phyloP scores from a whole-genome alignment of 53 echinoderm and acorn worm genomes.

The Holothuria leucospilota region DNA sequence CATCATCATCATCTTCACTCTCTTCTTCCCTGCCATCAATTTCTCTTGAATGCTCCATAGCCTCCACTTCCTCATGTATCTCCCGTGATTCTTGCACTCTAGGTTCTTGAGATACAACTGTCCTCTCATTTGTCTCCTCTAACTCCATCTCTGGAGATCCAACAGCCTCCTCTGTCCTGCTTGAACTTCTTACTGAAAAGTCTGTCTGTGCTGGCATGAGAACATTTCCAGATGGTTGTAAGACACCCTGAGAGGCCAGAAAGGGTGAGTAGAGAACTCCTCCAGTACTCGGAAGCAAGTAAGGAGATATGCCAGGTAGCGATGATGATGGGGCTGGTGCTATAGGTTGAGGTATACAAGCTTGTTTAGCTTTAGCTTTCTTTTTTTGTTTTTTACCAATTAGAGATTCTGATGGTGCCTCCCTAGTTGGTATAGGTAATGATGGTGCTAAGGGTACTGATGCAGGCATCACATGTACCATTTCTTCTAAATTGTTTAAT shows the following conservation, averaged over 20 bases:
- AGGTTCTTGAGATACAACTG: neutral
- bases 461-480: constrained; percentile 33
- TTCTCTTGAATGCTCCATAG: neutral
- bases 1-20: neutral
- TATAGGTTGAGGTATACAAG: constrained; percentile 14
- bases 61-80: constrained; percentile 2
- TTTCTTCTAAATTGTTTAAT: constrained; percentile 22
- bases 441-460: constrained; percentile 22
- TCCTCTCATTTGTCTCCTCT: neutral
- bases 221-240: constrained; percentile 38
- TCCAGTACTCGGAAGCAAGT: constrained; percentile 79
- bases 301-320: constrained; percentile 80
- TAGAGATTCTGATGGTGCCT: neutral
- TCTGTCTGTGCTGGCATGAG: neutral
- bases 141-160: constrained; percentile 5
- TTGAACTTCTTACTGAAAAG: neutral
- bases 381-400: constrained; percentile 1
- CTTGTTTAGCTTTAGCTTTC: constrained; percentile 8
- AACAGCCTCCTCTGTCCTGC: neutral
- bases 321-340: constrained; percentile 52
- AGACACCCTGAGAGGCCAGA: constrained; percentile 74
- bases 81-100: constrained; percentile 1
- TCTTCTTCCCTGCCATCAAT: neutral
- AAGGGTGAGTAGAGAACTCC: constrained; percentile 90
- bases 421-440: neutral